Evolutionary conservation across 2,797 vertebrate genomes (phyloP), one percentile per base, ranked within the genome.

Genomic region (Ctenochaetus hawaiiensis): DNA sequence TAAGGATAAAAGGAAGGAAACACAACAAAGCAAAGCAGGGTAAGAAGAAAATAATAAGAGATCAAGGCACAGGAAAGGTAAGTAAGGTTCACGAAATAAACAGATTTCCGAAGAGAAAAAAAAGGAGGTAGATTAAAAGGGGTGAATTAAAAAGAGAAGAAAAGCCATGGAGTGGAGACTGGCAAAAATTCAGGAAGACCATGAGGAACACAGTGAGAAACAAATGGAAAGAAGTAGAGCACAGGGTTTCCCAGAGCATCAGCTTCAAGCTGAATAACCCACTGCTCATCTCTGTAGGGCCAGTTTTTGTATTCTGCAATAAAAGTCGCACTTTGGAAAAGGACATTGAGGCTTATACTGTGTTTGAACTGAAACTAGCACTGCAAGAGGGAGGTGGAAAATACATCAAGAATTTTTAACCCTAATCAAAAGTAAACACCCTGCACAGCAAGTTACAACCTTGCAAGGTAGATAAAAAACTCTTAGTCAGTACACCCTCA

Each of bases 181-280:
- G 44, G 1, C 7, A 16, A 37, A 45, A 62, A 53, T 26, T 12
- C 1, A 44, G 26, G 34, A 5, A 37, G 23, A 49, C 53, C 34
- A n/a, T 30, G 13, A 37, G 18, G 51, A 20, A 57, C 45, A 77
- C 48, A 53, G 16, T 44, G 53, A 59, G 13, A 67, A 4, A 41
- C 34, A 48, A 57, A 60, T 14, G 20, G n/a, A 17, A 30, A 72
- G 51, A 57, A 41, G n/a, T 17, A 71, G 51, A 34, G 20, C 53
- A 61, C 43, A 52, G 18, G 17, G 8, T 54, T 48, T 23, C 53
- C 41, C 2, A 14, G 26, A 64, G 34, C 30, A 51, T 16, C 2
- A 0, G 34, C 47, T 65, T 20, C 23, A 0, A 30, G 48, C 13
- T 34, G 48, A 70, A 60, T 2, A 7, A 17, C 48, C 5, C 2